Base-by-base conservation (phyloP, 2,888 invertebrate species). In the Lepidocyrtoides sp. region DNA sequence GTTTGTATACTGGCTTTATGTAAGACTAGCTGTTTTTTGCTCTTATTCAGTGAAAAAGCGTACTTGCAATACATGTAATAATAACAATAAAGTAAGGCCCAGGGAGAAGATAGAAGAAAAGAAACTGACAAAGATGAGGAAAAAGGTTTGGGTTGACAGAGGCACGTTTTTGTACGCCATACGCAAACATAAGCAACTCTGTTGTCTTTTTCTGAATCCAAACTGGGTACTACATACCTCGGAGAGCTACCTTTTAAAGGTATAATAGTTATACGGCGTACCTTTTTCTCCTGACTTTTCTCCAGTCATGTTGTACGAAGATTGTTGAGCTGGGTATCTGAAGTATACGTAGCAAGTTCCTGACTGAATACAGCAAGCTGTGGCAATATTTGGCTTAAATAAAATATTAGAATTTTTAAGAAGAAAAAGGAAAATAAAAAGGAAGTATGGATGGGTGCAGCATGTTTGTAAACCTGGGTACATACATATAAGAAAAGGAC, bases 351-450 rank as follows among this genome's bases (percentile, higher is more conserved):
- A n/a, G n/a, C n/a, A n/a, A n/a, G n/a, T n/a, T n/a, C n/a, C n/a
- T n/a, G n/a, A n/a, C n/a, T n/a, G n/a, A n/a, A n/a, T n/a, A n/a
- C n/a, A 72, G 32, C 29, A 29, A 66, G 72, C 57, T 8, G 41
- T 14, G 20, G 75, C 75, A 86, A 86, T 72, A 79, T 85, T 87
- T 60, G 63, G 63, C 51, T 87, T 87, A 87, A 87, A 87, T 87
- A 87, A 87, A 87, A 87, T 77, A 87, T 87, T 48, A 77, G 63
- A 77, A 60, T 72, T 69, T 85, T 66, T 12, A 44, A 32, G 29
- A 29, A 51, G 1, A n/a, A 48, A 51, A n/a, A 51, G 26, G 8
- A 51, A 77, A 51, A 51, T 23, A 29, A 48, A 77, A 51, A 14
- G 29, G 77, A 51, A 51, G 17, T 54, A 23, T 51, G 44, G 17